Base-by-base conservation (phyloP, 2,888 invertebrate genomes). In the Euclidia mi region DNA sequence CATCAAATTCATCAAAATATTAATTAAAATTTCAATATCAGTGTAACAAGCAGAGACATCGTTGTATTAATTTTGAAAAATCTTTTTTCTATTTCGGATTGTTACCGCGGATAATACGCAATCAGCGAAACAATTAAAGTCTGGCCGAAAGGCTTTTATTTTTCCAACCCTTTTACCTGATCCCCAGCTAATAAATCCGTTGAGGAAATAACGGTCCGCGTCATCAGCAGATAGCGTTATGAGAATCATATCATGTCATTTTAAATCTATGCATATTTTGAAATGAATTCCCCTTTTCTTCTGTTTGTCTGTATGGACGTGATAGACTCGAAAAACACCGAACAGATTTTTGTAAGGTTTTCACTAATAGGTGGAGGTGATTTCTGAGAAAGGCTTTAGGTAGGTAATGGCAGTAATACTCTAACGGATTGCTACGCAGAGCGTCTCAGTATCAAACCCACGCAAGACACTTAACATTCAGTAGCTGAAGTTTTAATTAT, bases 111-210 rank as follows among this genome's bases (percentile, higher is more conserved):
- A 80, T 84, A 77, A 81, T 83, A 80, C 76, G 73, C 76, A 84
- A 84, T 82, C 84, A 83, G 77, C 71, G 66, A 78, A 83, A 83
- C 83, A 84, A 84, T 84, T 82, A 79, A 82, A 78, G 60, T 74
- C 35, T 65, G 64, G 53, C 75, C 66, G 59, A 74, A 79, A 79
- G 65, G 55, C 68, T 79, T 78, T 79, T 77, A 50, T 70, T 56
- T 81, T 79, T 81, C 64, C 75, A 69, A 69, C 62, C 74, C 74
- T 67, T 77, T 76, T 77, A 74, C 77, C 75, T 78, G 79, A 76
- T 74, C 71, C 76, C 63, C 31, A 47, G 71, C 75, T 81, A 81
- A 82, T 82, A 82, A 83, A 79, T 81, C 70, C 79, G 74, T 47
- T 52, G 70, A 66, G 60, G 56, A 62, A 70, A 57, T 28, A 20